These are phyloP conservation scores for Macrobrachium rosenbergii DNA, from an alignment of 1,140 invertebrate genomes.

Conservation along the genomic window DNA sequence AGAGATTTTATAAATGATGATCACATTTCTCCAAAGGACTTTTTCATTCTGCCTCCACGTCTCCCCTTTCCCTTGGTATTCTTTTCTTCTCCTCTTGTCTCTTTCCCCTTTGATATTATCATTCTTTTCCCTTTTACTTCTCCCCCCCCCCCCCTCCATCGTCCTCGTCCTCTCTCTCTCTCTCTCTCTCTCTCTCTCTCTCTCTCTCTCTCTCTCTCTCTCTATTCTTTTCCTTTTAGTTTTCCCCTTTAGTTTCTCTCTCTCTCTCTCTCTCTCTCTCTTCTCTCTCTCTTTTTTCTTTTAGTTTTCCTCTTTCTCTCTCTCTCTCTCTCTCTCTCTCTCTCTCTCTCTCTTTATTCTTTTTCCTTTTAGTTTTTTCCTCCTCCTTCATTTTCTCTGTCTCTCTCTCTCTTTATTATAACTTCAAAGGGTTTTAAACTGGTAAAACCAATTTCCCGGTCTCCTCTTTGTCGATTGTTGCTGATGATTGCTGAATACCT, in stretches of 20 bases:
- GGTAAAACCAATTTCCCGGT: no score
- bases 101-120: neutral
- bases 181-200: constrained; percentile 25
- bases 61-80: neutral
- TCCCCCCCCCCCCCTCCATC: neutral
- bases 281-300: neutral
- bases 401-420: neutral
- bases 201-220: constrained; percentile 25
- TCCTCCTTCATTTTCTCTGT: no score
- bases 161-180: neutral
- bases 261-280: neutral
- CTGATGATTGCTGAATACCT: no score
- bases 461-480: no score
- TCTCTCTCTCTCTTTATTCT: neutral
- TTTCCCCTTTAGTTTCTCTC: no score
- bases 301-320: neutral
- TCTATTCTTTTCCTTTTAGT: no score
- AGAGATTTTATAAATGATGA: no score
- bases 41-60: neutral
- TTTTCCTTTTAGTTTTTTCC: no score
- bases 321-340: neutral
- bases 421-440: neutral
- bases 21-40: no score
- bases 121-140: neutral
- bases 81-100: neutral